Percentiles rank a stretch among this genome's conserved stretches.
Evolutionary conservation across 2,888 invertebrate species (phyloP).

Genomic region (Eupithecia subfuscata): DNA sequence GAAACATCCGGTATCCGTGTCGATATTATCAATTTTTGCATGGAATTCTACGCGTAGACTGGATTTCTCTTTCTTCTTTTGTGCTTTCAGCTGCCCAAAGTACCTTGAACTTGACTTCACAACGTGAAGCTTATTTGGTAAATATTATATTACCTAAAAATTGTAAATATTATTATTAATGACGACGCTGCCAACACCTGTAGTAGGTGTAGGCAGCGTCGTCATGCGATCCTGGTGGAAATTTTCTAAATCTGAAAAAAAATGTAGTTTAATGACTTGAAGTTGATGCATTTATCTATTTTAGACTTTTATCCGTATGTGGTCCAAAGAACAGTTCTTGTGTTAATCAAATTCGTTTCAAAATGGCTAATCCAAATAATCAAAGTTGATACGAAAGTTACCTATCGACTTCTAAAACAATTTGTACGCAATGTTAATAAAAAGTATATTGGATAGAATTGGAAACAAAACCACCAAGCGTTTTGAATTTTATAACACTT

Average conservation of each 20-base stretch:
- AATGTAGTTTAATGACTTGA: too few species aligned
- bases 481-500: background rate
- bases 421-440: background rate
- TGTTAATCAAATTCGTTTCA: background rate
- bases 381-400: background rate
- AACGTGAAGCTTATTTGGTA: too few species aligned
- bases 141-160: too few species aligned
- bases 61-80: background rate
- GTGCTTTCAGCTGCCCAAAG: background rate
- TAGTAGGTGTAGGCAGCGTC: background rate
- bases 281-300: too few species aligned
- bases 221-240: background rate
- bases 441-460: background rate
- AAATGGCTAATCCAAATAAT: background rate
- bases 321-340: background rate
- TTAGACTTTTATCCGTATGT: background rate
- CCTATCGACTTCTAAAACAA: background rate
- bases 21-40: slow-evolving; percentile 26
- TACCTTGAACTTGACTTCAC: too few species aligned
- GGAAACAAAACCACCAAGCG: background rate
- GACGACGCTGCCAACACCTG: too few species aligned
- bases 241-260: background rate
- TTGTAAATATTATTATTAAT: too few species aligned
- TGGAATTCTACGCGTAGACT: background rate
- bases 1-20: slow-evolving; percentile 16